Evolutionary conservation across 2,797 vertebrate species (phyloP), one percentile per base, ranked within the genome.

Genomic region (Crenuchus spilurus): DNA sequence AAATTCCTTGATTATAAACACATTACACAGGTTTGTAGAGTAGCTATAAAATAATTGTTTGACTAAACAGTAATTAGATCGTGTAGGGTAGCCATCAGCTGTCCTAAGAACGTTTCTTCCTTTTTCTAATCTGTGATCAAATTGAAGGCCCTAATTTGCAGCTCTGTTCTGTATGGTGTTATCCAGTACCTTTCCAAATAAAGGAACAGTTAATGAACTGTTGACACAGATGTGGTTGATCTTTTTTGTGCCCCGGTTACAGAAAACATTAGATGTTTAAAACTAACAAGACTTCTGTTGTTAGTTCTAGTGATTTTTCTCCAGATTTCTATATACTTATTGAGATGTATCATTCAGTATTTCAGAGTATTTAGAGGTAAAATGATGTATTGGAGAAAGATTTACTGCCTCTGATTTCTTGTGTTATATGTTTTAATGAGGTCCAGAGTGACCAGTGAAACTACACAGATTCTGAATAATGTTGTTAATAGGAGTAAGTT

Each of bases 121-220:
- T 75, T 22, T 55, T 76, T 71, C 44, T 76, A 71, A 70, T 71
- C 60, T 71, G 42, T 76, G 52, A 57, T 39, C 13, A 61, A 67
- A 64, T 5, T 57, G 30, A 67, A 64, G 24, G 9, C 67, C 60
- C 46, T 70, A 62, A 78, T 78, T 75, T 74, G 20, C 72, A 69
- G 58, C 63, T 78, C 44, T 78, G 39, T 80, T 73, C 70, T 57
- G 62, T 83, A 75, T 78, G 66, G 72, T 83, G 76, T 74, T 80
- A 73, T 57, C 64, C 76, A 68, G 54, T 78, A 76, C 55, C 74
- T 83, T 82, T 82, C 58, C 75, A 78, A 82, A 81, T 82, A 79
- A 82, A 82, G 54, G 70, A 79, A 54, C 66, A 67, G 77, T 79
- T 74, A 51, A 66, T 62, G 76, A 48, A 79, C 69, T 79, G 76